Evolutionary conservation across 2,113 vertebrate genomes (phyloP).

Genomic region (Falco punctatus): DNA sequence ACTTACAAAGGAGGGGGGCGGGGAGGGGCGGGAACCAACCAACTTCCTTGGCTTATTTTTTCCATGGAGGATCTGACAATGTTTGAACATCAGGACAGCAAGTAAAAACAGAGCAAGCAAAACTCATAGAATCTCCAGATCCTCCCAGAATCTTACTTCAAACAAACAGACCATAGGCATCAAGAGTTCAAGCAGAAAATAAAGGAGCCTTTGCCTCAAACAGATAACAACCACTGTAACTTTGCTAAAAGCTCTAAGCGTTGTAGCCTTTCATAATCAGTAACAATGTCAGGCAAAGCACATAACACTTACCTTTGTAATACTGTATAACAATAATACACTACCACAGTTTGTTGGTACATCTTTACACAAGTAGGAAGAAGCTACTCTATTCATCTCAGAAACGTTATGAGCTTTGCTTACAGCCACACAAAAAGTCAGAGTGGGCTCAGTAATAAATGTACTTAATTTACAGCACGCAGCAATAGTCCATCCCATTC

Average conservation of each 20-base stretch:
- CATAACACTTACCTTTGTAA: not conserved
- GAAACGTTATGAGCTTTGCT: not conserved
- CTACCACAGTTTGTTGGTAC: not conserved
- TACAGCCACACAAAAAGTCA: not conserved
- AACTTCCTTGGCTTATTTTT: not conserved
- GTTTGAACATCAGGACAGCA: not conserved
- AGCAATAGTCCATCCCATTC: not conserved
- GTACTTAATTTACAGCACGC: not conserved
- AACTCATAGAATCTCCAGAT: not conserved
- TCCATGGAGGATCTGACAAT: not conserved
- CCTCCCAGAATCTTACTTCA: not conserved
- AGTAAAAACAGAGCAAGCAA: not conserved
- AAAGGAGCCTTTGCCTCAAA: not conserved
- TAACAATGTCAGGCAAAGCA: not conserved
- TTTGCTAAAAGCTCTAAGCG: not conserved
- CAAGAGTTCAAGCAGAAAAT: not conserved
- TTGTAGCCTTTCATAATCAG: not conserved
- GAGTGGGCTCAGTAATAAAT: constrained; percentile 13
- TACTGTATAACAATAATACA: not conserved
- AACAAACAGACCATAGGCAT: not conserved
- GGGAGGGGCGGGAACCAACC: not conserved
- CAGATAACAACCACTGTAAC: not conserved
- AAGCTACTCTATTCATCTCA: not conserved
- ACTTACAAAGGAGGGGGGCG: not conserved
- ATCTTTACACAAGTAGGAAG: not conserved